Evolutionary conservation across 2,888 invertebrate species (phyloP).

Genomic region (Drosophila engyochracea): DNA sequence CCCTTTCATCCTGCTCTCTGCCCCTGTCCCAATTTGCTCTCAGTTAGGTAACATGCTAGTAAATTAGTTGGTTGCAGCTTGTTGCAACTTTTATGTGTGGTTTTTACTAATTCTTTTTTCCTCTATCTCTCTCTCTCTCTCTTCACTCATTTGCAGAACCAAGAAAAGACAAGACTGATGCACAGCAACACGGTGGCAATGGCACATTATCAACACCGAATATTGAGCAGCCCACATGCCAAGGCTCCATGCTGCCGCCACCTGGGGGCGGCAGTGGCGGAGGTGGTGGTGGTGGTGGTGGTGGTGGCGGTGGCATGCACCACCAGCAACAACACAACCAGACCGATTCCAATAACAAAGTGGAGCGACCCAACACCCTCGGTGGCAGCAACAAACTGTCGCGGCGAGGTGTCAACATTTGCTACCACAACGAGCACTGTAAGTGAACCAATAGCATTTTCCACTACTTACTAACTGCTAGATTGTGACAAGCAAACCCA

Average conservation of each 20-base stretch:
- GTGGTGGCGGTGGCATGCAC: constrained; percentile 51
- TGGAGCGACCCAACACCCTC: constrained; percentile 93
- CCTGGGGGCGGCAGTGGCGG: constrained; percentile 86
- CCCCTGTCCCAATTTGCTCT: background rate
- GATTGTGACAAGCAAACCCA: constrained; percentile 16
- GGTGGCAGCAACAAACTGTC: constrained; percentile 91
- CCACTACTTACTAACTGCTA: constrained; percentile 21
- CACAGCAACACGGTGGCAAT: constrained; percentile 85
- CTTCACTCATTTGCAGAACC: constrained; percentile 89
- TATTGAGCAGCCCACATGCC: constrained; percentile 86
- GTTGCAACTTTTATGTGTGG: constrained; percentile 27
- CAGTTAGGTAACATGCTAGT: constrained; percentile 36
- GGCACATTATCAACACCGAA: constrained; percentile 88
- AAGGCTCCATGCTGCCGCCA: constrained; percentile 84
- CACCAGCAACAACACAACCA: constrained; percentile 75
- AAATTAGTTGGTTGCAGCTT: constrained; percentile 53
- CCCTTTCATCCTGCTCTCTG: constrained; percentile 19
- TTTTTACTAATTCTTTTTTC: constrained; percentile 11
- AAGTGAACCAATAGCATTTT: constrained; percentile 81
- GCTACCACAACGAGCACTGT: constrained; percentile 92
- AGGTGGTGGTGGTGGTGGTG: constrained; percentile 46
- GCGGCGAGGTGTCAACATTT: constrained; percentile 89
- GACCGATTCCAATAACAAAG: constrained; percentile 86
- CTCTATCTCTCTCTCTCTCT: background rate
- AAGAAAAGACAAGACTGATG: constrained; percentile 96